phyloP scores from a whole-genome alignment of 2,888 invertebrate genomes.

The Phlogophora meticulosa region DNA sequence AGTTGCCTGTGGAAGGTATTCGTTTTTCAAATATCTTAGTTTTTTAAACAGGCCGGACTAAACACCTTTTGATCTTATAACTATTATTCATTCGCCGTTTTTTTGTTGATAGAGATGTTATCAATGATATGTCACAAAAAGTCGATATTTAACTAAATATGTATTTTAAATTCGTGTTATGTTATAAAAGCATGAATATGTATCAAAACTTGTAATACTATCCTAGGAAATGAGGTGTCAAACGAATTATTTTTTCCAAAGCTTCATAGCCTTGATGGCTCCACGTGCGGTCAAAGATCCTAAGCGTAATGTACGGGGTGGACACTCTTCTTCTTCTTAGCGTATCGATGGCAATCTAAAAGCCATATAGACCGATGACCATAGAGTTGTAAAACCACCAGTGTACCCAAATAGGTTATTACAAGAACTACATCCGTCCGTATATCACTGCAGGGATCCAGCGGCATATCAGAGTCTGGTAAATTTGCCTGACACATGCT shows the following conservation, averaged over 20 bases:
- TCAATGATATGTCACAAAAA: constrained; percentile 24
- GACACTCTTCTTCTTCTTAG: too few relatives aligned
- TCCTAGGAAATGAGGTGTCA: constrained; percentile 30
- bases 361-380: too few relatives aligned
- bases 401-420: too few relatives aligned
- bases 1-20: neutral
- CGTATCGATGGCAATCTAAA: too few relatives aligned
- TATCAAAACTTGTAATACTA: constrained; percentile 31
- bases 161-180: constrained; percentile 23
- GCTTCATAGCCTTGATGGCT: neutral
- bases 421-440: too few relatives aligned
- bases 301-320: neutral
- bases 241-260: constrained; percentile 2
- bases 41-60: constrained; percentile 2
- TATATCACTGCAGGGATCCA: too few relatives aligned
- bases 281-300: neutral
- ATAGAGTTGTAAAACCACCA: too few relatives aligned
- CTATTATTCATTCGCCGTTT: constrained; percentile 3
- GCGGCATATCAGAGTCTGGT: too few relatives aligned
- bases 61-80: constrained; percentile 32
- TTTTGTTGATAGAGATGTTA: constrained; percentile 38
- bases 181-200: constrained; percentile 27
- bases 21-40: constrained; percentile 19
- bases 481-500: too few relatives aligned
- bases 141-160: constrained; percentile 15